phyloP scores from a whole-genome alignment of 2,797 vertebrate genomes.

The Syngnathus rostellatus region DNA sequence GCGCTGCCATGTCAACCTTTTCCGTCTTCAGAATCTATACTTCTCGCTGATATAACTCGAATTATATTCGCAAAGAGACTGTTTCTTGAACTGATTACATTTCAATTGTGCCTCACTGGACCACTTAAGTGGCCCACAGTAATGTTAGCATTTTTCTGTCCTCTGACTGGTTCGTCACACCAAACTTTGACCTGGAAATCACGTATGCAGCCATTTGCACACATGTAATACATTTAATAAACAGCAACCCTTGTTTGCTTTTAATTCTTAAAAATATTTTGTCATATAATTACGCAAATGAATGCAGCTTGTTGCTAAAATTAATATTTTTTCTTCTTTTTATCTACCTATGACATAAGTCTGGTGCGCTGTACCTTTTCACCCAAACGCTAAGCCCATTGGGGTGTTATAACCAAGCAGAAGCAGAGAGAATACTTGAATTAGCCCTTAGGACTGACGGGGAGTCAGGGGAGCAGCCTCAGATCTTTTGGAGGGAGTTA shows the following conservation, averaged over 20 bases:
- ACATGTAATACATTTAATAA: neutral
- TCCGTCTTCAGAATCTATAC: neutral
- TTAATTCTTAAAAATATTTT: neutral
- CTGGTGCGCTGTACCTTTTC: neutral
- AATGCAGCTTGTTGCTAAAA: neutral
- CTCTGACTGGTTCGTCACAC: neutral
- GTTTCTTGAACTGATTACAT: neutral
- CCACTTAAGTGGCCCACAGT: neutral
- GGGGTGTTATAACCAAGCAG: constrained; percentile 2
- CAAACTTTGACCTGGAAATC: neutral
- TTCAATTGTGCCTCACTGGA: neutral
- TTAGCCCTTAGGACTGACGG: neutral
- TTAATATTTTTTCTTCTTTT: neutral
- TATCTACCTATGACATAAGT: neutral
- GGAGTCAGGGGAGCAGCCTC: constrained; percentile 77
- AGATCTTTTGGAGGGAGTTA: constrained; percentile 54
- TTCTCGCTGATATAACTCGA: neutral
- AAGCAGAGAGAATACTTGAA: constrained; percentile 33
- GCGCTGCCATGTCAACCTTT: neutral
- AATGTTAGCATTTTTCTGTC: neutral
- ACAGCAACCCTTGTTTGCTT: neutral
- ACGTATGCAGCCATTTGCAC: neutral
- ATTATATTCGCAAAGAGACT: neutral
- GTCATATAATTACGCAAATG: neutral
- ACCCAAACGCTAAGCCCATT: neutral